Evolutionary conservation across 2,113 vertebrate genomes (phyloP).

Genomic region (Dryoscopus gambensis): DNA sequence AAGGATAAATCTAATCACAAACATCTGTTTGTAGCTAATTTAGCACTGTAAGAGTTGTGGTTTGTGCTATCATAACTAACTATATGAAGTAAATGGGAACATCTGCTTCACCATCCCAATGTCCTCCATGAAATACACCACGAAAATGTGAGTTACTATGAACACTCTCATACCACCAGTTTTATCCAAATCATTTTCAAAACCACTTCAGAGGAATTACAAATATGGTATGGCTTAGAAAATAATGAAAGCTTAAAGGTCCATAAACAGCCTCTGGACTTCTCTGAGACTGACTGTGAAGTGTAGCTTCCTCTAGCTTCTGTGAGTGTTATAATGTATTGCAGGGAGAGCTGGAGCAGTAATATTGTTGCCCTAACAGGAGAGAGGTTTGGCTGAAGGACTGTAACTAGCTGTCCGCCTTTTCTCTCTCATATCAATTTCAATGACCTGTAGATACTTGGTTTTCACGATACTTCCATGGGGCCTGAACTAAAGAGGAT

Average conservation of each 20-base stretch:
- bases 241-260: neutral
- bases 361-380: neutral
- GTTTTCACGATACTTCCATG: neutral
- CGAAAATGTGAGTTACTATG: neutral
- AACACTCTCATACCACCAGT: neutral
- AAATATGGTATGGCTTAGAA: neutral
- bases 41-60: neutral
- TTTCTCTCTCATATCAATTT: neutral
- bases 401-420: neutral
- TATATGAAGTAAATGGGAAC: neutral
- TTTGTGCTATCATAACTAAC: neutral
- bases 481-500: neutral
- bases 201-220: neutral
- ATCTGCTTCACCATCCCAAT: neutral
- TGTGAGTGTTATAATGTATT: neutral
- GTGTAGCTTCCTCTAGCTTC: neutral
- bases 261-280: neutral
- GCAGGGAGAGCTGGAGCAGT: neutral
- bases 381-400: neutral
- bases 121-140: neutral
- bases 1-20: neutral
- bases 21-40: neutral
- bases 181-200: neutral
- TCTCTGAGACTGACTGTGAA: neutral
- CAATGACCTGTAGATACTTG: rapidly evolving